Conservation (phyloP, 2,113 vertebrate species). For the Pachycephala philippinensis region DNA sequence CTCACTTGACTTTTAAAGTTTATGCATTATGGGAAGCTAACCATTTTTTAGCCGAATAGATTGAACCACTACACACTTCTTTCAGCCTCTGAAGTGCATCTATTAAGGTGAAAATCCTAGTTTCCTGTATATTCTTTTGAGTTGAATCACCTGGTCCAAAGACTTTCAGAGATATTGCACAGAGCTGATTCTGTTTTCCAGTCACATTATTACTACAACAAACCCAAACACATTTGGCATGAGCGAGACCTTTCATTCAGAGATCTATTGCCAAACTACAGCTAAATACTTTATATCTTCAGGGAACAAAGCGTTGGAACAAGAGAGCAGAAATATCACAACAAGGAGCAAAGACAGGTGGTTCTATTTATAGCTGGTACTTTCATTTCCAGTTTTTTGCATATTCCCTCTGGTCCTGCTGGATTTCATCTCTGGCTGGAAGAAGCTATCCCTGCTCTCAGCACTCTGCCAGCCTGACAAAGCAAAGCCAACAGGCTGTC, state of each 20-base stretch:
- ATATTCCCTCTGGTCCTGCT: background rate
- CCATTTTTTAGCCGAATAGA: background rate
- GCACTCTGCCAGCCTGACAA: background rate
- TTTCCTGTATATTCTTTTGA: background rate
- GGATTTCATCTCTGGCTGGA: background rate
- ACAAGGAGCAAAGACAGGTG: background rate
- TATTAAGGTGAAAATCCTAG: background rate
- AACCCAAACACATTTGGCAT: background rate
- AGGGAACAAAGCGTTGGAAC: background rate
- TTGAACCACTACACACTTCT: background rate
- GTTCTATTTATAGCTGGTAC: background rate
- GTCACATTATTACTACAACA: background rate
- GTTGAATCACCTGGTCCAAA: background rate
- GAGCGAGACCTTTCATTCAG: background rate
- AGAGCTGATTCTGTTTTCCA: background rate
- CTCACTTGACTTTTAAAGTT: background rate
- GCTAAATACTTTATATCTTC: background rate
- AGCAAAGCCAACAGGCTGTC: background rate
- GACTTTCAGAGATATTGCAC: background rate
- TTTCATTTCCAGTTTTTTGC: background rate
- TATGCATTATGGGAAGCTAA: background rate
- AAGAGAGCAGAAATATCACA: background rate
- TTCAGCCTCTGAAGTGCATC: background rate
- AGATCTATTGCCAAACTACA: background rate
- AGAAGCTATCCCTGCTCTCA: background rate